Percentiles rank a stretch among this genome's conserved stretches.
Conservation (phyloP, 2,113 vertebrate genomes). For the Brachyistius frenatus region DNA sequence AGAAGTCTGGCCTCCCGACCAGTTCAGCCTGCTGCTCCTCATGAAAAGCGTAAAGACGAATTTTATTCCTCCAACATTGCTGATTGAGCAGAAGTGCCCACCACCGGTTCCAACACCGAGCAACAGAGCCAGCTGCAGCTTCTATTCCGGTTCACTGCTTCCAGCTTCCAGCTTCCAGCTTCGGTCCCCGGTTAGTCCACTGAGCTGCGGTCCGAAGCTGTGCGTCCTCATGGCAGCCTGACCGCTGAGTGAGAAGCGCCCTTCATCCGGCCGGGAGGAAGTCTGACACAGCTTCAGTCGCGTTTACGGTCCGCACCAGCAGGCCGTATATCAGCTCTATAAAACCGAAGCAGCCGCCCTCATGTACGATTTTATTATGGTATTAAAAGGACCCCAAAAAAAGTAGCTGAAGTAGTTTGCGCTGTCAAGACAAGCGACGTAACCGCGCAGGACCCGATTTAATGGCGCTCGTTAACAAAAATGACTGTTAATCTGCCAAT, state of each 20-base stretch:
- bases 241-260: constrained; percentile 56
- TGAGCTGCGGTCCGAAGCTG: constrained; percentile 10
- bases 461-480: constrained; percentile 83
- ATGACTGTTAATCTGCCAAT: constrained; percentile 81
- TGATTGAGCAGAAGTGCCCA: background rate
- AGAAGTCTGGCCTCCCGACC: constrained; percentile 24
- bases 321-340: constrained; percentile 89
- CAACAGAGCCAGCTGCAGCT: background rate
- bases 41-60: background rate
- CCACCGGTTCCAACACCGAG: background rate
- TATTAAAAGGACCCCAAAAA: constrained; percentile 81
- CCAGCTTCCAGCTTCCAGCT: background rate
- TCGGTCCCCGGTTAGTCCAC: background rate
- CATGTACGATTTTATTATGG: constrained; percentile 87
- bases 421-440: constrained; percentile 79
- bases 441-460: constrained; percentile 70
- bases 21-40: constrained; percentile 25
- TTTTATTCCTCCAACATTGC: constrained; percentile 5
- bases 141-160: background rate
- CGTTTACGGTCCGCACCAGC: constrained; percentile 79
- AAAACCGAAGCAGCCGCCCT: constrained; percentile 87
- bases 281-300: constrained; percentile 53
- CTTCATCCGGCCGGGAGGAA: constrained; percentile 43
- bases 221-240: constrained; percentile 52
- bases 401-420: constrained; percentile 83